Percentiles rank a stretch among this genome's conserved stretches.
Conservation (phyloP, 1,140 invertebrate species). For the Forficula auricularia region DNA sequence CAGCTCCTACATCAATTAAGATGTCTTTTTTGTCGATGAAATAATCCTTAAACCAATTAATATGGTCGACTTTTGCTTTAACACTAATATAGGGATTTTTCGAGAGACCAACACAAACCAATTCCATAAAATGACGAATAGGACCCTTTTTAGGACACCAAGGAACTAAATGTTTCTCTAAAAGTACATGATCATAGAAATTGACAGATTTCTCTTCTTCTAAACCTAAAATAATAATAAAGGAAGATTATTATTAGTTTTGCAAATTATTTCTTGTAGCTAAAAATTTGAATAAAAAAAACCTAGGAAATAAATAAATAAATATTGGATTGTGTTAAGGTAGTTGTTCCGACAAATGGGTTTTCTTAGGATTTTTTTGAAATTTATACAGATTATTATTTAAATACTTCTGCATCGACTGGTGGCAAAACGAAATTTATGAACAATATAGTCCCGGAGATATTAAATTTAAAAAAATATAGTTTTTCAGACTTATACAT, state of each 20-base stretch:
- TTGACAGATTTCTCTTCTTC: constrained; percentile 60
- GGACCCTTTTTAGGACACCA: constrained; percentile 84
- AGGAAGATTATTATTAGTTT: constrained; percentile 10
- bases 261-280: constrained; percentile 1
- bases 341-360: too few relatives aligned
- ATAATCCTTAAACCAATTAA: constrained; percentile 83
- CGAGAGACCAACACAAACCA: constrained; percentile 81
- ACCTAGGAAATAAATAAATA: constrained; percentile 9
- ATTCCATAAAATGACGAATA: constrained; percentile 90
- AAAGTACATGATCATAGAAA: constrained; percentile 84
- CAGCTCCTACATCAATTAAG: constrained; percentile 41
- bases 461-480: too few relatives aligned
- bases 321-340: constrained; percentile 1
- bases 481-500: too few relatives aligned
- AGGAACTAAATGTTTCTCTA: constrained; percentile 63
- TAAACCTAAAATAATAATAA: constrained; percentile 39
- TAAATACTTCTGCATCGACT: too few relatives aligned
- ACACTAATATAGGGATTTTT: constrained; percentile 85
- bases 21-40: constrained; percentile 66
- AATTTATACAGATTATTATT: too few relatives aligned
- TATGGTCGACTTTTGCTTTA: constrained; percentile 73
- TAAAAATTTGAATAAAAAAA: neutral
- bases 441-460: too few relatives aligned
- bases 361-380: too few relatives aligned
- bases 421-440: too few relatives aligned